Evolutionary conservation across 2,797 vertebrate genomes (phyloP).

Genomic region (Phataginus tetradactyla): DNA sequence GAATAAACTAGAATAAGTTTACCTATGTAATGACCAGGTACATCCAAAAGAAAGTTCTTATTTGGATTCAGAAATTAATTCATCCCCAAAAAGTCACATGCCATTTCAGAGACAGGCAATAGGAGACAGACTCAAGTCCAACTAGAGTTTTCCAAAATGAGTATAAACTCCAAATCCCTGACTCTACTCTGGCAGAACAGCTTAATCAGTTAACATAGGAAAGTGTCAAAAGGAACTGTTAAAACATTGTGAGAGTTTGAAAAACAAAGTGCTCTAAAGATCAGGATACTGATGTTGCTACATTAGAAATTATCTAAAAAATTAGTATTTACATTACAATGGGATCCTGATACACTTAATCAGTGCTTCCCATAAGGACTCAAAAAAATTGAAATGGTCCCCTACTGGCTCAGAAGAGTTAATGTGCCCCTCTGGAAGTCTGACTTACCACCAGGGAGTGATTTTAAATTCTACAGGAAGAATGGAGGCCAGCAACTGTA

Average conservation of each 20-base stretch:
- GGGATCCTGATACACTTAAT: neutral
- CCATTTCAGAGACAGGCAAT: slow-evolving; percentile 14
- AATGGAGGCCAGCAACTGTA: neutral
- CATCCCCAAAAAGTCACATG: slow-evolving; percentile 46
- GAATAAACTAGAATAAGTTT: slow-evolving; percentile 37
- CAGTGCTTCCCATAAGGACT: neutral
- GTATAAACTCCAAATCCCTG: neutral
- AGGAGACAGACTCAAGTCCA: slow-evolving; percentile 34
- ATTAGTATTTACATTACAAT: neutral
- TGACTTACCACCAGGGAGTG: neutral
- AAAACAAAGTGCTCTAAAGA: neutral
- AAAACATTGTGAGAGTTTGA: neutral
- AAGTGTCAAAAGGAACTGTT: neutral
- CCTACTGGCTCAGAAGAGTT: neutral
- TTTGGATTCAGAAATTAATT: slow-evolving; percentile 48
- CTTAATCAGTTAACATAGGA: neutral
- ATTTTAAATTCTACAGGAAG: neutral
- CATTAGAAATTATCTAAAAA: neutral
- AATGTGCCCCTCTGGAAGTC: neutral
- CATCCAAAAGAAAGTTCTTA: neutral
- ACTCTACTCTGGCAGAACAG: slow-evolving; percentile 3
- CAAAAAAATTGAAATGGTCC: neutral
- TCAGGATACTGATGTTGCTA: neutral
- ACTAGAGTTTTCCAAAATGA: slow-evolving; percentile 21
- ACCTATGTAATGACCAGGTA: neutral